These are phyloP conservation scores for Epinotia bilunana DNA, from an alignment of 2,888 invertebrate species.

Conservation along the genomic window DNA sequence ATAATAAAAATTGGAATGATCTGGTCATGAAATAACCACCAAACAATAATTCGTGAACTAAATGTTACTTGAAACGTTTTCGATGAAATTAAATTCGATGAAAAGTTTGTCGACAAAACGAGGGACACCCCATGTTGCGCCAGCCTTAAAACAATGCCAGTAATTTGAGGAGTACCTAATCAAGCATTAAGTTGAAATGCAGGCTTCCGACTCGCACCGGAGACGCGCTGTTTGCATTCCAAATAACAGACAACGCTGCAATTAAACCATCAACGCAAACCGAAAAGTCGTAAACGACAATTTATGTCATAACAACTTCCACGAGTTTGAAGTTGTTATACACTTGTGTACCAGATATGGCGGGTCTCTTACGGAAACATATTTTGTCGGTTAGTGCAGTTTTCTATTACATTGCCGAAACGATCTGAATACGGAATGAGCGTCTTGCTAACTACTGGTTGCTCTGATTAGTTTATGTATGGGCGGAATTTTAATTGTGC, in stretches of 20 bases:
- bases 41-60: no score
- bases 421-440: slow-evolving; percentile 39
- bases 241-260: slow-evolving; percentile 40
- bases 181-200: slow-evolving; percentile 30
- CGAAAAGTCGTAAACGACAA: slow-evolving; percentile 17
- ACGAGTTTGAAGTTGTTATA: no score
- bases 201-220: slow-evolving; percentile 30
- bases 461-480: slow-evolving; percentile 39
- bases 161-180: slow-evolving; percentile 34
- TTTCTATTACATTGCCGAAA: neutral
- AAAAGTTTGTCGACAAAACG: no score
- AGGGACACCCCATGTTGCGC: no score
- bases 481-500: slow-evolving; percentile 35
- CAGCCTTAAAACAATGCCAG: slow-evolving; percentile 29
- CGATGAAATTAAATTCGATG: no score
- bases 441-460: slow-evolving; percentile 36
- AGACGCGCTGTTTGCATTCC: slow-evolving; percentile 40
- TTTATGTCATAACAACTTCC: neutral
- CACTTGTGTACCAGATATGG: neutral
- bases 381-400: slow-evolving; percentile 14
- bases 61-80: no score
- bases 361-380: neutral
- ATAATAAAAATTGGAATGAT: no score
- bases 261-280: slow-evolving; percentile 24
- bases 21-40: no score